Evolutionary conservation across 2,888 invertebrate species (phyloP).

Genomic region (Corbicula japonica): DNA sequence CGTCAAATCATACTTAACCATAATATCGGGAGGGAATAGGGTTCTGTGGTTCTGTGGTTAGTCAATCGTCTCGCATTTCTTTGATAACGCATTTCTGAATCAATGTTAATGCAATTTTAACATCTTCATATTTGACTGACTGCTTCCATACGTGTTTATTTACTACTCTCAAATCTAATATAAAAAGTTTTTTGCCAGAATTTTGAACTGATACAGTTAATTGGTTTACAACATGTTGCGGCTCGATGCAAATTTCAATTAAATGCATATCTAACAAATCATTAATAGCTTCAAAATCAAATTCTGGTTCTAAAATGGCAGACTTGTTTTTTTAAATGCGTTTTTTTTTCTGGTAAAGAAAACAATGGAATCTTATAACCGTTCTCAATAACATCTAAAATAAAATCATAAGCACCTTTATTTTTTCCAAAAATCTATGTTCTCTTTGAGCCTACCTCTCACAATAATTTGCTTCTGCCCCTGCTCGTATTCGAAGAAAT

Average conservation of each 20-base stretch:
- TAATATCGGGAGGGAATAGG: too few relatives aligned
- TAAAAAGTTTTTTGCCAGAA: constrained; percentile 3
- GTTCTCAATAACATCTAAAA: background rate
- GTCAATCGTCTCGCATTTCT: too few relatives aligned
- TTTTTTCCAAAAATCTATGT: constrained; percentile 3
- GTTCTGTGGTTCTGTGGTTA: too few relatives aligned
- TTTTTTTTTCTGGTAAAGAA: background rate
- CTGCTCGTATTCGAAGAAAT: background rate
- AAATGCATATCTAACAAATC: background rate
- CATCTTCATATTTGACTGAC: background rate
- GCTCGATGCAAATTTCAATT: background rate
- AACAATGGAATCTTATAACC: too few relatives aligned
- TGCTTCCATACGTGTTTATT: background rate
- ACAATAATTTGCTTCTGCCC: background rate
- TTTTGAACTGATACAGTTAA: background rate
- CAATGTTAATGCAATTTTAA: background rate
- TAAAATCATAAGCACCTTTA: background rate
- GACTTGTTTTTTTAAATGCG: background rate
- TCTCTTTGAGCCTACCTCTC: background rate
- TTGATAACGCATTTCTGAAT: constrained; percentile 4
- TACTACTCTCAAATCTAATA: constrained; percentile 4
- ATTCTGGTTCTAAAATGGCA: too few relatives aligned
- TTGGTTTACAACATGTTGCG: background rate
- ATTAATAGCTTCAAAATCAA: background rate
- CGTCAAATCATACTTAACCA: constrained; percentile 11